Evolutionary conservation across 2,888 invertebrate species (phyloP), one percentile per base, ranked within the genome.

Genomic region (Rotaria sp.): DNA sequence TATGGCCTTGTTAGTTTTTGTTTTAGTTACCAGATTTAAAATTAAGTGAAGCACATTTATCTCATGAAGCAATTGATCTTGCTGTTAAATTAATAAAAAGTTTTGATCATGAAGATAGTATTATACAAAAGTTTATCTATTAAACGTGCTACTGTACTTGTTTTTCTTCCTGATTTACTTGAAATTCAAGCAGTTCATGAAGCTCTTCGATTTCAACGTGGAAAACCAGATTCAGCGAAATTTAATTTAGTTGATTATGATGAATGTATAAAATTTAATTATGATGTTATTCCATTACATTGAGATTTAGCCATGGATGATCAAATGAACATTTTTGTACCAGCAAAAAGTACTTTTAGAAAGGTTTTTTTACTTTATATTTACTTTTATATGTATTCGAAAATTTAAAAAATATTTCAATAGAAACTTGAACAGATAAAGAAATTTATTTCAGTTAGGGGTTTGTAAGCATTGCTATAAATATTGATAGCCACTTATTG

Each of bases 231-330:
- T 80, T 45, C 26, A 45, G 5, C 35, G 1, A 67, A 67, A 67
- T 67, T 67, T 35, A 45, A 45, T 45, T 45, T 80, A 80, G 80
- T 45, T 45, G 80, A 80, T 26, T 45, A 13, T 13, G 80, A 80
- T 80, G 80, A 80, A 80, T 80, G 80, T 45, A 1, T 15, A 11
- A 84, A 67, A 26, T 86, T 67, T 67, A 89, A 89, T 52, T 90
- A 88, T 88, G 87, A 87, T 80, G 85, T 92, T 21, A 88, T 91
- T 67, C 91, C 91, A 0, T 89, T 92, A 2, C 92, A 92, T 88
- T 96, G 96, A 0, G 93, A 94, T 0, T 94, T 96, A 88, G 94
- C 95, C 0, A 92, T 93, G 1, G 94, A 95, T 75, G 95, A 95
- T 88, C 96, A 96, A 89, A 89, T 89, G 52, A 92, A 90, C 88